These are phyloP conservation scores for Aldabrachelys gigantea DNA, from an alignment of 2,113 vertebrate genomes.

Conservation along the genomic window DNA sequence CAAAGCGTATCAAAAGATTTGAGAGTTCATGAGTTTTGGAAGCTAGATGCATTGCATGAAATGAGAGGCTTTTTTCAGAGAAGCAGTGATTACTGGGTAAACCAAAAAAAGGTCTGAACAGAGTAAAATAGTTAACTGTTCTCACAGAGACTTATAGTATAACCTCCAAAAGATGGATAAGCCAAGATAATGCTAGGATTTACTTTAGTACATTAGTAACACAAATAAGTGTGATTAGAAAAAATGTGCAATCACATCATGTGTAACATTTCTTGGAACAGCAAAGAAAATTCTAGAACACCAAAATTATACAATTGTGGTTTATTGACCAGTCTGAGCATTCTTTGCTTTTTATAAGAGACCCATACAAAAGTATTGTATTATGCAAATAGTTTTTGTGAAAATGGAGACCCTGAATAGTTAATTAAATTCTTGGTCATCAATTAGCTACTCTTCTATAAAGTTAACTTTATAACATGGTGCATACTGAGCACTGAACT, in stretches of 20 bases:
- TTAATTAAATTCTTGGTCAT: background rate
- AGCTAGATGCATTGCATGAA: conserved; percentile 3
- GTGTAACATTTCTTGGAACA: background rate
- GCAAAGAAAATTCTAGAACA: background rate
- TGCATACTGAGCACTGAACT: background rate
- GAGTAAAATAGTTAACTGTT: conserved; percentile 9
- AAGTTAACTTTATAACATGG: background rate
- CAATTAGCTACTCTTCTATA: background rate
- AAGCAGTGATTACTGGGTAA: background rate
- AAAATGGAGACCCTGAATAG: background rate
- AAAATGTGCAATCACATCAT: background rate
- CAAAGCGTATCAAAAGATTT: background rate
- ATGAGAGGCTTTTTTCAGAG: conserved; percentile 11
- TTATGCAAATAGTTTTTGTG: background rate
- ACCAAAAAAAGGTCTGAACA: background rate
- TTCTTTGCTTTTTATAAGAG: background rate
- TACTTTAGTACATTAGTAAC: background rate
- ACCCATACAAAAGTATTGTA: background rate
- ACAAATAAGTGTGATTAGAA: background rate
- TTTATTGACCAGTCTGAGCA: background rate
- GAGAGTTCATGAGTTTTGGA: conserved; percentile 2
- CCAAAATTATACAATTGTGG: background rate
- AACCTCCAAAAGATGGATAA: background rate
- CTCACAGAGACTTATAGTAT: background rate
- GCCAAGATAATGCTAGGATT: background rate